Evolutionary conservation across 1,140 invertebrate species (phyloP).

Genomic region (Neotoxoptera formosana): DNA sequence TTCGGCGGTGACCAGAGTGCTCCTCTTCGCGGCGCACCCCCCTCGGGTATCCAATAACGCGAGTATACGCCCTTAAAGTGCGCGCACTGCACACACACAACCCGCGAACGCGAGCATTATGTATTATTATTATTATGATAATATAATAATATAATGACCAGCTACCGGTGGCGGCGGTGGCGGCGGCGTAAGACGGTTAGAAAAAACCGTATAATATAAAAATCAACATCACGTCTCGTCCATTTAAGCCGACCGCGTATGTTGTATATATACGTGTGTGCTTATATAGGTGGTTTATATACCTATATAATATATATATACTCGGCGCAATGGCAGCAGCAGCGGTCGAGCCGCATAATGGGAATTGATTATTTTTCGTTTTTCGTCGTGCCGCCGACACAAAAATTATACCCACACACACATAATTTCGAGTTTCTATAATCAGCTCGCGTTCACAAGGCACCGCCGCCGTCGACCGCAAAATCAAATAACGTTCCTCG

Average conservation of each 20-base stretch:
- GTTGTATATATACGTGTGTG: too few relatives aligned
- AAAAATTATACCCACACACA: neutral
- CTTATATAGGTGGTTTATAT: neutral
- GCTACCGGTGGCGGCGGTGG: neutral
- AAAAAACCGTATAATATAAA: neutral
- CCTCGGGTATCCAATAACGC: slow-evolving; percentile 11
- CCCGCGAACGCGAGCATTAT: neutral
- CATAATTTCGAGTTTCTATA: slow-evolving; percentile 11
- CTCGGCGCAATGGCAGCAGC: neutral
- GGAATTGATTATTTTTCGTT: slow-evolving; percentile 50
- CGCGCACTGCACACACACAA: neutral
- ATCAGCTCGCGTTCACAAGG: slow-evolving; percentile 39
- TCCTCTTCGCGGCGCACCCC: neutral
- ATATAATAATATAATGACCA: slow-evolving; percentile 17
- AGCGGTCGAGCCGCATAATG: slow-evolving; percentile 12
- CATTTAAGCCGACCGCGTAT: neutral
- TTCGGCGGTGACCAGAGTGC: slow-evolving; percentile 4
- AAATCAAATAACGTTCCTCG: slow-evolving; percentile 49
- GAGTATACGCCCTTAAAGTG: slow-evolving; percentile 47
- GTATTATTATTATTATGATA: neutral
- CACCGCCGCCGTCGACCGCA: slow-evolving; percentile 47
- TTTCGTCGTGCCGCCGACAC: slow-evolving; percentile 24
- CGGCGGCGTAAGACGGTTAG: neutral
- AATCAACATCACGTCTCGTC: slow-evolving; percentile 53
- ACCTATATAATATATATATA: neutral